A percentile compares a stretch with the other conserved stretches of the same genome.
phyloP scores from a whole-genome alignment of 2,888 invertebrate species.

The Alentia gelatinosa region DNA sequence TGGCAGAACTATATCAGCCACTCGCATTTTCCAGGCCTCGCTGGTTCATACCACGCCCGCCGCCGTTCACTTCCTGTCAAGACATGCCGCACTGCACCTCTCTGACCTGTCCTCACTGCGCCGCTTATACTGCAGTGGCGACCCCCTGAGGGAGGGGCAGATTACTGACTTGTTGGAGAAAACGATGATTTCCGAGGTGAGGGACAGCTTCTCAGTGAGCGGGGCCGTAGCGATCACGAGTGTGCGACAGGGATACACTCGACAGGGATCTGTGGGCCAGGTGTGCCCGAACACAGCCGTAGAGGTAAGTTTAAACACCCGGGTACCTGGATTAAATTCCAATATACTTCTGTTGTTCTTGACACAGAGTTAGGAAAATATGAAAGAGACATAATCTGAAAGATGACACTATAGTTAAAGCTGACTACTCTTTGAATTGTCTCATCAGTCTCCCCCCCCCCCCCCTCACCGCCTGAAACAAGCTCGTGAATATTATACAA shows the following conservation, averaged over 20 bases:
- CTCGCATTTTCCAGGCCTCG: not conserved
- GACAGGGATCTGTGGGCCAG: not conserved
- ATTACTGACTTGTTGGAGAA: not conserved
- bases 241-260: not conserved
- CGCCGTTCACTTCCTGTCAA: not conserved
- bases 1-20: too few species aligned
- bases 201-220: not conserved
- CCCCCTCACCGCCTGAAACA: too few species aligned
- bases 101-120: not conserved
- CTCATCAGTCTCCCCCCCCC: too few species aligned
- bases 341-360: too few species aligned
- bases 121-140: conserved; percentile 11
- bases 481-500: too few species aligned
- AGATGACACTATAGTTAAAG: too few species aligned
- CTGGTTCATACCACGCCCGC: not conserved
- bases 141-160: conserved; percentile 17
- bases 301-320: not conserved
- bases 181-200: not conserved
- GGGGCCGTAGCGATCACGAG: not conserved
- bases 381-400: too few species aligned
- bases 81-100: not conserved
- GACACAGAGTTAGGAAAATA: too few species aligned
- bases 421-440: too few species aligned
- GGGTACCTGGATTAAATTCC: too few species aligned
- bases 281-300: not conserved